These are phyloP conservation scores for Polymixis lichenea DNA, from an alignment of 2,888 invertebrate genomes.

Conservation along the genomic window DNA sequence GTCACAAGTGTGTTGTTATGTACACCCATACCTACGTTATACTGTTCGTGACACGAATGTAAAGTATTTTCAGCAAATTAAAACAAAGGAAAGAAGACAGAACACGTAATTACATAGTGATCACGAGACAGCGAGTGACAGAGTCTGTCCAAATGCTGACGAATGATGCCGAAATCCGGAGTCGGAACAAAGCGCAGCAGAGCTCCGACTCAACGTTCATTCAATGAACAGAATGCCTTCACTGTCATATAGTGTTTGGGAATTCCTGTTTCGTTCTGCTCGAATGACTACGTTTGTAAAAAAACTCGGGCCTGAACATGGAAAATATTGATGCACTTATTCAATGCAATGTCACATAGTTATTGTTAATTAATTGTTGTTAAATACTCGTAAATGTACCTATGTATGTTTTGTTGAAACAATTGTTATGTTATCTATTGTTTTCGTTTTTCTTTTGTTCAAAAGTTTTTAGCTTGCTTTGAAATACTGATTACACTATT, in stretches of 20 bases:
- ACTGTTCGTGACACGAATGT: not conserved
- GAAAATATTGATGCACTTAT: slow-evolving; percentile 20
- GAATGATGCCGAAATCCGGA: not conserved
- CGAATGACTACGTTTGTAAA: not conserved
- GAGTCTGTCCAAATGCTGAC: not conserved
- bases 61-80: not conserved
- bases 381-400: slow-evolving; percentile 8
- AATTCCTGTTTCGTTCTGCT: not conserved
- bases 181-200: not conserved
- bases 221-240: not conserved
- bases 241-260: not conserved
- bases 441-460: not conserved
- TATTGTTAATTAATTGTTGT: not conserved
- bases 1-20: not conserved
- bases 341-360: not conserved
- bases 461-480: not conserved
- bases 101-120: not conserved
- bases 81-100: not conserved
- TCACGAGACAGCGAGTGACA: not conserved
- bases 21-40: not conserved
- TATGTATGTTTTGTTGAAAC: not conserved
- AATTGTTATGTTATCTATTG: not conserved
- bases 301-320: not conserved
- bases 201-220: not conserved
- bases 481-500: not conserved